These are phyloP conservation scores for Hylaeus volcanicus DNA, from an alignment of 1,140 invertebrate genomes.

Conservation along the genomic window DNA sequence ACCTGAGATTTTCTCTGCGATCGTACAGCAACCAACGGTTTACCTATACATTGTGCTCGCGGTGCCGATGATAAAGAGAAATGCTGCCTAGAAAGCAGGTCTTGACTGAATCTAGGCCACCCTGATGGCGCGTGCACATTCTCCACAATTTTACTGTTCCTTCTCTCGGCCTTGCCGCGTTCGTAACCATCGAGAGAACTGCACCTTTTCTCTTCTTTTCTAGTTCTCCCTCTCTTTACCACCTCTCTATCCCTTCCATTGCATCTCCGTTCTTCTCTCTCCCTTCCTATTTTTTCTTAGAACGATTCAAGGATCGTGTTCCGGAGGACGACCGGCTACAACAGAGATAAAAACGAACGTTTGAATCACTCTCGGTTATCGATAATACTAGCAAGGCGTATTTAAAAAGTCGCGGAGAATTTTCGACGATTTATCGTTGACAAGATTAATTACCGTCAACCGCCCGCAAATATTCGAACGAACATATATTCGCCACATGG, in stretches of 20 bases:
- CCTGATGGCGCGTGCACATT: conserved; percentile 76
- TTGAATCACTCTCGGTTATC: neutral
- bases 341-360: conserved; percentile 33
- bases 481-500: too few relatives aligned
- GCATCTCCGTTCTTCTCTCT: conserved; percentile 1
- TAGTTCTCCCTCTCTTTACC: conserved; percentile 14
- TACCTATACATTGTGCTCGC: conserved; percentile 68
- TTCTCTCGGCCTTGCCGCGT: conserved; percentile 70
- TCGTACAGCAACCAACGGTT: conserved; percentile 68
- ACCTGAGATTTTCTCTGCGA: conserved; percentile 69
- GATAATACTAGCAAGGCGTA: neutral
- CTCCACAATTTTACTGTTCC: conserved; percentile 79
- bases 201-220: conserved; percentile 21
- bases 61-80: conserved; percentile 78
- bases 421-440: neutral
- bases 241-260: conserved; percentile 14
- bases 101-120: conserved; percentile 79
- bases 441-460: neutral
- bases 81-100: conserved; percentile 81
- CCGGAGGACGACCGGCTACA: conserved; percentile 54
- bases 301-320: conserved; percentile 61
- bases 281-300: conserved; percentile 49
- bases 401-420: neutral
- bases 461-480: too few relatives aligned
- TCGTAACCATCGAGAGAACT: conserved; percentile 51